Base-by-base conservation (phyloP, 2,888 invertebrate genomes). In the Tetragonisca angustula region DNA sequence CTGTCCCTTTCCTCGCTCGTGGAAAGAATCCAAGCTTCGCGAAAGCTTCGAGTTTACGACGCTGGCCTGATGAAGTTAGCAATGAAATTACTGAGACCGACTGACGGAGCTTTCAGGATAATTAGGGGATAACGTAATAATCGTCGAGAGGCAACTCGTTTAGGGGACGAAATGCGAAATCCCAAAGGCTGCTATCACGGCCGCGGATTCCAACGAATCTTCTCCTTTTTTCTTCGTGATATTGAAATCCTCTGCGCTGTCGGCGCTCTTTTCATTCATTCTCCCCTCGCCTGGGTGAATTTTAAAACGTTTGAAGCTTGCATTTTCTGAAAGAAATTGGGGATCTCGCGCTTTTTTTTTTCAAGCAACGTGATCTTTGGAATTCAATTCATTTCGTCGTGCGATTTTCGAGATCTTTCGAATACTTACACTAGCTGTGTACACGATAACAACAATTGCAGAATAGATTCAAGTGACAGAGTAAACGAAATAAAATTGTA, bases 151-250 rank as follows among this genome's bases (percentile, higher is more conserved):
- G 27, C 36, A 65, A 65, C 32, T 52, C 69, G 19, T 74, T 82
- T 59, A 65, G 54, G 64, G 5, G 54, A 43, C 43, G 11, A 43
- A 21, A 56, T 24, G 24, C 64, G 70, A 43, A 27, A 69, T 83
- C 64, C 64, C 67, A n/a, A 27, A 15, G 50, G 71, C 15, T 69
- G 64, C 27, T 80, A 82, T 82, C 69, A 67, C 71, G 52, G 54
- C n/a, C 32, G 27, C 27, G 32, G 36, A 64, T 52, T 52, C 1
- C 0, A 17, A 27, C 50, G 70, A 70, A 62, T 54, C 52, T 59
- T 6, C 49, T 52, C 52, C 6, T 52, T 19, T 19, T 19, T 17
- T 52, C 52, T 17, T 52, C 52, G 5, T 9, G 21, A 9, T 36
- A 43, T 74, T 71, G 62, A 65, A 52, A n/a, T 15, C 4, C n/a